Evolutionary conservation across 2,113 vertebrate genomes (phyloP).

Genomic region (mouse (Mus musculus)): DNA sequence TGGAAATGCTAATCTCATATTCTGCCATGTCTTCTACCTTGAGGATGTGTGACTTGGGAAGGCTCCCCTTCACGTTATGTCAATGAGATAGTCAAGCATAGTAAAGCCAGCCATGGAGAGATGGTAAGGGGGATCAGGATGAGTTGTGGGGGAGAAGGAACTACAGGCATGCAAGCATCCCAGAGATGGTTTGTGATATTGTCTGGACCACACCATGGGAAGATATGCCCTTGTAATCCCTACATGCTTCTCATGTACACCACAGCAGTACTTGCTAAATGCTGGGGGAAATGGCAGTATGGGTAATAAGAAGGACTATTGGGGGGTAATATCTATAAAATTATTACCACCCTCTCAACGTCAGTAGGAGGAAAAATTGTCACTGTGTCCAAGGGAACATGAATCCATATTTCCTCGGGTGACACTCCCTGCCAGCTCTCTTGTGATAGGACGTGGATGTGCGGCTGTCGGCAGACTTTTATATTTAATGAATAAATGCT

Average conservation of each 20-base stretch:
- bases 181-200: slow-evolving; percentile 26
- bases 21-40: neutral
- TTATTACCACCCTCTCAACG: slow-evolving; percentile 45
- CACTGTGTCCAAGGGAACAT: slow-evolving; percentile 69
- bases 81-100: slow-evolving; percentile 68
- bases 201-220: neutral
- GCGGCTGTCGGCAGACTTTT: slow-evolving; percentile 67
- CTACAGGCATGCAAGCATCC: neutral
- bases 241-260: neutral
- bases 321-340: slow-evolving; percentile 56
- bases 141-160: neutral
- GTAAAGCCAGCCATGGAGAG: neutral
- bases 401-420: slow-evolving; percentile 72
- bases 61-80: slow-evolving; percentile 11
- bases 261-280: slow-evolving; percentile 20
- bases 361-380: slow-evolving; percentile 63
- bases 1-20: neutral
- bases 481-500: slow-evolving; percentile 78
- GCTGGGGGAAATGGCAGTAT: slow-evolving; percentile 49
- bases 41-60: neutral
- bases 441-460: slow-evolving; percentile 27
- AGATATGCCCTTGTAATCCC: slow-evolving; percentile 35
- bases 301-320: neutral
- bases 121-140: neutral
- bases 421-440: slow-evolving; percentile 29